Evolutionary conservation across 2,113 vertebrate species (phyloP), one percentile per base, ranked within the genome.

Genomic region (Rhipidura dahli): DNA sequence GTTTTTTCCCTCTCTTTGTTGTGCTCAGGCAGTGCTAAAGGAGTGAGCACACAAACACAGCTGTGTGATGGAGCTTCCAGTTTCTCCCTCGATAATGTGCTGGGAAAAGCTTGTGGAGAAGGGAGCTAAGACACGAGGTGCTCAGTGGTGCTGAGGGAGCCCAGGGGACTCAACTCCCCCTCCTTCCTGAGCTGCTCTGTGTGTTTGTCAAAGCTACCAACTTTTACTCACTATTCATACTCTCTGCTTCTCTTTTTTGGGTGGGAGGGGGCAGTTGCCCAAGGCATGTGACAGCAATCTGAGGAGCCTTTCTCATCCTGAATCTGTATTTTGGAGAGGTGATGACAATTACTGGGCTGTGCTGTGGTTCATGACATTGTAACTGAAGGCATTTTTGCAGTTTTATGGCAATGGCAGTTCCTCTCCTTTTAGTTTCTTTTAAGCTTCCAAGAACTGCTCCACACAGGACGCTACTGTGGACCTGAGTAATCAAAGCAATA

Each of bases 401-500:
- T 80, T n/a, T 82, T 82, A 57, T 33, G 54, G 50, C 77, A 82
- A 83, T 54, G 16, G 31, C 73, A 47, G 83, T 53, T 94, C 45
- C 53, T 85, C 49, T 93, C 86, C 83, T 69, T n/a, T 42, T 90
- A 56, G 68, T 93, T 69, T 83, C 64, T 78, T 73, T 68, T 85
- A 56, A 89, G 64, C 86, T 91, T 79, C 78, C 70, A 93, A 78
- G 85, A 94, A 80, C 77, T 92, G 70, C 91, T 91, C 51, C 49
- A 80, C 70, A 83, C 83, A 80, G 86, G 45, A 94, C 66, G 54
- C 90, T 95, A 93, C 81, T 0, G 0, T 80, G 81, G 76, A 89
- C 75, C 86, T 78, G 60, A 92, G 90, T 92, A 93, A 93, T 54
- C 65, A 77, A 90, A 97, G 93, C 95, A 96, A 96, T 97, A 95